Conservation (phyloP, 1,140 invertebrate species). For the Aricia agestis region DNA sequence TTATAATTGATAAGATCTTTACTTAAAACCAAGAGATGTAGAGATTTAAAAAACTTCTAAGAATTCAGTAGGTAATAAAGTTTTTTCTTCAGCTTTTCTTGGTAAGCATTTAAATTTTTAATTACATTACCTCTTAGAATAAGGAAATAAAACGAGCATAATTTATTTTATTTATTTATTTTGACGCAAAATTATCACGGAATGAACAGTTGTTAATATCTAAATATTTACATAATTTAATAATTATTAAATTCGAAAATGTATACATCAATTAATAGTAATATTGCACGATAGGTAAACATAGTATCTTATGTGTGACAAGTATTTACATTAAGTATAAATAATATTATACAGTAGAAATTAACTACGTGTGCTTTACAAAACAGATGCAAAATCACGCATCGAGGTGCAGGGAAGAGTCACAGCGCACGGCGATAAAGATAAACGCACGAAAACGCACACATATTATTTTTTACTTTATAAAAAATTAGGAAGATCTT, state of each 20-base stretch:
- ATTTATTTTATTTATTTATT: constrained; percentile 20
- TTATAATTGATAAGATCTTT: too few relatives aligned
- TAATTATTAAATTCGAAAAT: constrained; percentile 52
- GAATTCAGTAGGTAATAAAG: too few relatives aligned
- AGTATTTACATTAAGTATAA: constrained; percentile 5
- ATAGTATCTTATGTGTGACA: not conserved
- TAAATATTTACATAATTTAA: constrained; percentile 27
- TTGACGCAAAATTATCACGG: constrained; percentile 28
- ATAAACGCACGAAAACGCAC: not conserved
- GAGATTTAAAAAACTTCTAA: too few relatives aligned
- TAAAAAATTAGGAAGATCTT: too few relatives aligned
- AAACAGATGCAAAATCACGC: not conserved
- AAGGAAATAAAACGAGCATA: not conserved
- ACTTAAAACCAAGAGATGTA: too few relatives aligned
- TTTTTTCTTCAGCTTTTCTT: too few relatives aligned
- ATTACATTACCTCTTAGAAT: not conserved
- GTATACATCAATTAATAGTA: constrained; percentile 39
- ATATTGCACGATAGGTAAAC: constrained; percentile 44
- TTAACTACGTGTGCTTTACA: not conserved
- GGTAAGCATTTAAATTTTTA: too few relatives aligned
- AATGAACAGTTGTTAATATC: constrained; percentile 22
- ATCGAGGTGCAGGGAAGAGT: not conserved
- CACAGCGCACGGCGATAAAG: not conserved
- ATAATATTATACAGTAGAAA: constrained; percentile 15
- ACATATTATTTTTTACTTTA: too few relatives aligned